Evolutionary conservation across 2,797 vertebrate species (phyloP), one percentile per base, ranked within the genome.

Genomic region (Helostoma temminkii): DNA sequence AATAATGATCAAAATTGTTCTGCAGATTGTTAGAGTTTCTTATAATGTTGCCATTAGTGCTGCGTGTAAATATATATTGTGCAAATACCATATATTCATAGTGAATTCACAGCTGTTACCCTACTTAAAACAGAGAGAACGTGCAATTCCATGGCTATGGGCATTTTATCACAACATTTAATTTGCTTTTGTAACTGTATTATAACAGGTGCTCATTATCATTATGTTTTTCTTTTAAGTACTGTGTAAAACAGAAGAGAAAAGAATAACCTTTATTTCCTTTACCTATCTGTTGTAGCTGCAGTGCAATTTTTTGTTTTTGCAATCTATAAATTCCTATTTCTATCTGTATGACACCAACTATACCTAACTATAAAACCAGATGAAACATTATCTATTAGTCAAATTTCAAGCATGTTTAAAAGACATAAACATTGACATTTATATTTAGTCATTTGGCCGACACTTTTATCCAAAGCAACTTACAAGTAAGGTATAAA

Each of bases 151-250:
- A 36, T 42, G 22, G n/a, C 15, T 48, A 24, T 25, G 5, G 24
- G 65, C 43, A 45, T 50, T 53, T 59, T 28, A 34, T 52, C 48
- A 62, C 12, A 57, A 8, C n/a, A 9, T 22, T 45, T 30, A 4
- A 21, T 16, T 24, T 68, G 24, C 43, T 53, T 74, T 25, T 64
- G 18, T 52, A 30, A 50, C 22, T 63, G 15, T 49, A 3, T 25
- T 42, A 56, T 39, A 57, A 26, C 55, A 61, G 60, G 45, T 61
- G 16, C 8, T 70, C 28, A 62, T 72, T 45, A 57, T 28, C 25
- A 52, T 74, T 60, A 57, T 48, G 16, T 63, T 9, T 71, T 16
- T 69, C 24, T 47, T 1, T 45, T 66, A 22, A 50, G 47, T 1
- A 2, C 22, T 43, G 28, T 1, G 25, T 45, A 7, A 39, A 57